Conservation (phyloP, 2,113 vertebrate species). For the Vombatus ursinus region DNA sequence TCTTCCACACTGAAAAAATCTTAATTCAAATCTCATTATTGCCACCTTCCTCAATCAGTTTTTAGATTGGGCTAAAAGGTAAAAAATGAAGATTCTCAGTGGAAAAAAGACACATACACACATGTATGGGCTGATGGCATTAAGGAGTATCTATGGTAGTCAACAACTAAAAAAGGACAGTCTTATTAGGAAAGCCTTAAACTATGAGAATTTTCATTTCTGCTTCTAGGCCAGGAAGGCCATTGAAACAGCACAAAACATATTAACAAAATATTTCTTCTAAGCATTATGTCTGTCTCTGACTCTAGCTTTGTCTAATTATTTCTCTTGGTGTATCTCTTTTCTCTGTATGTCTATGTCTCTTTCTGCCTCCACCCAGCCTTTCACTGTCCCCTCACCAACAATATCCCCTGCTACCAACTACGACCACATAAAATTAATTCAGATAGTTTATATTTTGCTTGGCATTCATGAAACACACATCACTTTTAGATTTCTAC, state of each 20-base stretch:
- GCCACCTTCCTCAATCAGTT: not conserved
- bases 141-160: not conserved
- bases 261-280: not conserved
- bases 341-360: not conserved
- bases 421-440: not conserved
- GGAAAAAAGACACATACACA: not conserved
- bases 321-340: not conserved
- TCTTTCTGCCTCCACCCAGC: not conserved
- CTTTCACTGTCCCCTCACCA: not conserved
- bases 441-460: not conserved
- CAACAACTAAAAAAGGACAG: not conserved
- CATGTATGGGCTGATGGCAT: not conserved
- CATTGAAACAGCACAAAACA: not conserved
- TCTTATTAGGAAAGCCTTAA: not conserved
- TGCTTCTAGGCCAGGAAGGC: not conserved
- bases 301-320: not conserved
- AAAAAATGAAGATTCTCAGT: not conserved
- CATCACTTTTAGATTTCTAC: not conserved
- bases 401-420: not conserved
- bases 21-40: conserved; percentile 26
- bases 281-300: not conserved
- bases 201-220: conserved; percentile 28
- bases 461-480: not conserved
- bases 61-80: conserved; percentile 27
- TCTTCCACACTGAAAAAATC: not conserved